Evolutionary conservation across 1,140 invertebrate genomes (phyloP).

Genomic region (Globodera rostochiensis): DNA sequence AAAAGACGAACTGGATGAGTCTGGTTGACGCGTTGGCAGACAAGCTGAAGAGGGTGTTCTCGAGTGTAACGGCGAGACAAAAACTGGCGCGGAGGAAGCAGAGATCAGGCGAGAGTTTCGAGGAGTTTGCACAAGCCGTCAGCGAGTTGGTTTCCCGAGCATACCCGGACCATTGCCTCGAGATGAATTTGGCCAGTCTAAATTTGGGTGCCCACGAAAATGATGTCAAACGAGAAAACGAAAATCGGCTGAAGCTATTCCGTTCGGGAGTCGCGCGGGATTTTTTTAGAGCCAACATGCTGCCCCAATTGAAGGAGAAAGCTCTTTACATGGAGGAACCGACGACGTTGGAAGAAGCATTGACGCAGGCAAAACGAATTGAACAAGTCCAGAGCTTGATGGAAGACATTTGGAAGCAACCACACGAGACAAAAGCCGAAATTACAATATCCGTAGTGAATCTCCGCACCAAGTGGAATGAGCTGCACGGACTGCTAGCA

Average conservation of each 20-base stretch:
- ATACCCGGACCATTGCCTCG: background rate
- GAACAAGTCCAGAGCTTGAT: background rate
- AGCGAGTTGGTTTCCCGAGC: background rate
- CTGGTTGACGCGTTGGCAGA: background rate
- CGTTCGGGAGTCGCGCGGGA: background rate
- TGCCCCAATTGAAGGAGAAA: slow-evolving; percentile 8
- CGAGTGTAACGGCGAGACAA: background rate
- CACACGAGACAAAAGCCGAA: background rate
- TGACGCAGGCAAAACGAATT: background rate
- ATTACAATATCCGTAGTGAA: background rate
- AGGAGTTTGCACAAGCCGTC: slow-evolving; percentile 3
- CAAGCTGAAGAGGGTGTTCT: background rate
- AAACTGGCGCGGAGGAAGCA: background rate
- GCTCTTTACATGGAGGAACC: background rate
- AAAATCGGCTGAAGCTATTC: background rate
- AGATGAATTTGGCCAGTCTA: background rate
- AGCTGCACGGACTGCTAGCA: background rate
- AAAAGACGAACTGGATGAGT: background rate
- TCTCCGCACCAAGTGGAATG: background rate
- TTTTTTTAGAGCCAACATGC: background rate
- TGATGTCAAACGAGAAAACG: background rate
- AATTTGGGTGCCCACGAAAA: background rate
- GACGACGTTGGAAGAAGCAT: background rate
- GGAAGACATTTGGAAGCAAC: background rate
- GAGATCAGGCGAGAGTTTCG: background rate